phyloP scores from a whole-genome alignment of 2,113 vertebrate species.

The Myrmecophaga tridactyla region DNA sequence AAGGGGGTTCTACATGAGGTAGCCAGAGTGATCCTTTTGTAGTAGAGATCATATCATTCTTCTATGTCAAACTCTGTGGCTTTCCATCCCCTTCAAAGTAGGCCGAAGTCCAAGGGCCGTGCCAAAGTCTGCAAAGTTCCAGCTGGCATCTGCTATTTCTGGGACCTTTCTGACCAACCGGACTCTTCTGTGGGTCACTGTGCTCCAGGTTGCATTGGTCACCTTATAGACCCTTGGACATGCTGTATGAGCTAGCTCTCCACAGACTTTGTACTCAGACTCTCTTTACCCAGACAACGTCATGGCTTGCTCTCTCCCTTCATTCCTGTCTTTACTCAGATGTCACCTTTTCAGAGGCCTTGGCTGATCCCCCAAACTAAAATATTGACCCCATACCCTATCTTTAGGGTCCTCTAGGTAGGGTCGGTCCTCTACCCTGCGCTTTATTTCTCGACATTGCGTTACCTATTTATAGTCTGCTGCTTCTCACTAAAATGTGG shows the following conservation, averaged over 20 bases:
- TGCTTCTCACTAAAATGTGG: background rate
- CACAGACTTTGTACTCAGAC: background rate
- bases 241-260: background rate
- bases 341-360: background rate
- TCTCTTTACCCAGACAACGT: background rate
- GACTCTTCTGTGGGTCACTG: background rate
- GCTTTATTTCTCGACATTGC: background rate
- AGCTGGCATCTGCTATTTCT: background rate
- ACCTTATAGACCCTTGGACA: background rate
- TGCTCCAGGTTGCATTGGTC: background rate
- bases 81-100: background rate
- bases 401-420: too few species aligned
- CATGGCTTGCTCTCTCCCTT: rapidly evolving
- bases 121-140: background rate
- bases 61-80: background rate
- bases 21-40: background rate
- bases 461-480: background rate
- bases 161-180: rapidly evolving
- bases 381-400: rapidly evolving
- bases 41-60: background rate
- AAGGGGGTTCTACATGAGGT: background rate
- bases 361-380: background rate
- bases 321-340: too few species aligned
- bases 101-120: background rate
- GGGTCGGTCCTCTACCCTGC: rapidly evolving